These are phyloP conservation scores for Diplazon laetatorius DNA, from an alignment of 2,888 invertebrate genomes.

Conservation along the genomic window DNA sequence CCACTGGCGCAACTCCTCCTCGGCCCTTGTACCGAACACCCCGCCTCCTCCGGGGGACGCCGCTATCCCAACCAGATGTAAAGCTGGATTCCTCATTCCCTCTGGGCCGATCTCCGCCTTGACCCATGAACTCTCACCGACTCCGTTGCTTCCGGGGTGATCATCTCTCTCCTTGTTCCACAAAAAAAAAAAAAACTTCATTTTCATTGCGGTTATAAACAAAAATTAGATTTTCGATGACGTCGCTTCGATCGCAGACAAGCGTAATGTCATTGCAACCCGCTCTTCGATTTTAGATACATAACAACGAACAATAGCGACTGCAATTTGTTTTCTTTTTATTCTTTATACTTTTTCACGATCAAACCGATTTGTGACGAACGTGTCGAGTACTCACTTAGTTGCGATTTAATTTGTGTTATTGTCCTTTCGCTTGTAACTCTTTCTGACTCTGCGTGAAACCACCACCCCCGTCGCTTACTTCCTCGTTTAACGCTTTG, in stretches of 20 bases:
- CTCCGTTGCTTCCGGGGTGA: constrained; percentile 79
- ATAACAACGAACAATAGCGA: too few relatives aligned
- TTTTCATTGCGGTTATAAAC: too few relatives aligned
- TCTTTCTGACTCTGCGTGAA: constrained; percentile 70
- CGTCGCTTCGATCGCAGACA: too few relatives aligned
- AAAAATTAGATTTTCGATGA: too few relatives aligned
- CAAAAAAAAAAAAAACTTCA: too few relatives aligned
- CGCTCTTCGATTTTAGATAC: too few relatives aligned
- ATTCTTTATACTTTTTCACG: too few relatives aligned
- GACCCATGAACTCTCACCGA: constrained; percentile 77
- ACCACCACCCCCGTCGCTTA: constrained; percentile 74
- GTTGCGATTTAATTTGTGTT: constrained; percentile 68
- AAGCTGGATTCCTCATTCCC: constrained; percentile 82
- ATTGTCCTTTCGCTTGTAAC: constrained; percentile 72
- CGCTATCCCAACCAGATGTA: constrained; percentile 81
- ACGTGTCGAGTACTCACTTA: constrained; percentile 67
- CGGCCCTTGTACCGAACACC: constrained; percentile 80
- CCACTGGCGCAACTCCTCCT: constrained; percentile 88
- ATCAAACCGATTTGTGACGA: background rate
- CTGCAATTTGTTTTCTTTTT: background rate
- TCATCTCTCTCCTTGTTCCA: constrained; percentile 81
- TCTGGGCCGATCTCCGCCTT: constrained; percentile 75
- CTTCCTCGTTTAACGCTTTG: constrained; percentile 56
- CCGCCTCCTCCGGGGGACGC: constrained; percentile 81
- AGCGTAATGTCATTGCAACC: too few relatives aligned